Percentiles rank a stretch among this genome's conserved stretches.
Conservation (phyloP, 2,888 invertebrate species). For the Azorinus chamasolen region DNA sequence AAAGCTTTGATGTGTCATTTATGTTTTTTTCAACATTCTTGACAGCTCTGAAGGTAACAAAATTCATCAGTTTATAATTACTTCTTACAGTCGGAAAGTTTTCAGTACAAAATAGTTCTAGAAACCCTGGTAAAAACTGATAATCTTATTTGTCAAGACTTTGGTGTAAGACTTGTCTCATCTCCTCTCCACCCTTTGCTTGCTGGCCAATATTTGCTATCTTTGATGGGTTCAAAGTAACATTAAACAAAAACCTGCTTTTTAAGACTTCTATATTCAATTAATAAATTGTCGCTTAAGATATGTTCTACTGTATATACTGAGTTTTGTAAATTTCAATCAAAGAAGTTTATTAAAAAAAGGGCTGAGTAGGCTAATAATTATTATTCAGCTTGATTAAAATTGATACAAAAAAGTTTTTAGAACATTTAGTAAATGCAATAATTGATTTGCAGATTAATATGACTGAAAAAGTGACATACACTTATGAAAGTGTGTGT, state of each 20-base stretch:
- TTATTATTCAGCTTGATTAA: too few species aligned
- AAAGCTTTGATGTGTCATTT: background rate
- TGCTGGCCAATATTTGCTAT: constrained; percentile 16
- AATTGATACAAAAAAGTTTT: too few species aligned
- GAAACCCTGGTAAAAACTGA: constrained; percentile 51
- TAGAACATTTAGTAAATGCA: too few species aligned
- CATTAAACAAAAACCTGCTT: too few species aligned
- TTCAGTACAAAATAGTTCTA: constrained; percentile 44
- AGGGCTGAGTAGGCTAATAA: background rate
- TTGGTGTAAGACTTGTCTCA: constrained; percentile 53
- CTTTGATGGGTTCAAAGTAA: constrained; percentile 32
- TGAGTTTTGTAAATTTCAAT: constrained; percentile 30
- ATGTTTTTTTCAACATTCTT: background rate
- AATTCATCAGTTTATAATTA: too few species aligned
- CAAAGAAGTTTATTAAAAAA: constrained; percentile 39
- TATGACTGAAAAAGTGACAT: constrained; percentile 10
- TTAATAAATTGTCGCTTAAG: too few species aligned
- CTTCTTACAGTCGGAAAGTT: background rate
- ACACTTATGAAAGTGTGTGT: constrained; percentile 19
- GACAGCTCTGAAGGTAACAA: too few species aligned
- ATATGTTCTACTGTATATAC: too few species aligned
- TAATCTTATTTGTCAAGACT: constrained; percentile 46
- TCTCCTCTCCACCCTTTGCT: constrained; percentile 61
- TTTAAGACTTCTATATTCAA: too few species aligned
- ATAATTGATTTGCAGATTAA: too few species aligned